Base-by-base conservation (phyloP, 2,888 invertebrate species). In the Hoplodrina ambigua region DNA sequence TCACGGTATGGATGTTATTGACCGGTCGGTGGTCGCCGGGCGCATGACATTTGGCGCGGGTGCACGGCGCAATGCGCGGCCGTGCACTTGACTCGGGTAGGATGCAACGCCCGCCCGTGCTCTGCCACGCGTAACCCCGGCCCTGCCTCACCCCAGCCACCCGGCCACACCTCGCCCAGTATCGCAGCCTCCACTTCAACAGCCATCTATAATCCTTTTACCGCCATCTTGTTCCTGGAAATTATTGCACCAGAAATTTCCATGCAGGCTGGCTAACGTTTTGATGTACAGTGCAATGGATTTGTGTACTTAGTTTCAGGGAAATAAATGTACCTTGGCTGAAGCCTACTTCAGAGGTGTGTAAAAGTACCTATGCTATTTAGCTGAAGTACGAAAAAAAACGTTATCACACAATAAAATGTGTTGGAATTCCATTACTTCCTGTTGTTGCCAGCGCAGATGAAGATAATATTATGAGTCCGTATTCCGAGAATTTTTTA, bases 81-180 rank as follows among this genome's bases (percentile, higher is more conserved):
- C 94, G 82, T 96, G 93, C 94, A 96, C 94, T 94, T 94, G 93
- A 93, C 95, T 94, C 89, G 77, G 81, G 71, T 75, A 75, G 90
- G 90, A 94, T 94, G 94, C 94, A 94, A 94, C 92, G 93, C 83
- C 93, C 94, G 91, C 89, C 82, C 86, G 88, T 80, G 87, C 80
- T 76, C 70, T 69, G 83, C 75, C 91, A 88, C 88, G 87, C 85
- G 85, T 87, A 84, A 75, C 97, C 74, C 73, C 81, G 74, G 72
- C 73, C 78, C 82, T 76, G 80, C 79, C 86, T 80, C 83, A 72
- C 67, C 74, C 72, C 83, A 58, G 72, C 70, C 80, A 46, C 72
- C 72, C 68, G 75, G 41, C 54, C 67, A 69, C 72, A 72, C 82
- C 73, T 67, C 81, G 53, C 66, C 79, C 74, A 75, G 78, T 82